A percentile compares a stretch with the other conserved stretches of the same genome.
phyloP scores from a whole-genome alignment of 2,888 invertebrate genomes.

The Phengaris alcon region DNA sequence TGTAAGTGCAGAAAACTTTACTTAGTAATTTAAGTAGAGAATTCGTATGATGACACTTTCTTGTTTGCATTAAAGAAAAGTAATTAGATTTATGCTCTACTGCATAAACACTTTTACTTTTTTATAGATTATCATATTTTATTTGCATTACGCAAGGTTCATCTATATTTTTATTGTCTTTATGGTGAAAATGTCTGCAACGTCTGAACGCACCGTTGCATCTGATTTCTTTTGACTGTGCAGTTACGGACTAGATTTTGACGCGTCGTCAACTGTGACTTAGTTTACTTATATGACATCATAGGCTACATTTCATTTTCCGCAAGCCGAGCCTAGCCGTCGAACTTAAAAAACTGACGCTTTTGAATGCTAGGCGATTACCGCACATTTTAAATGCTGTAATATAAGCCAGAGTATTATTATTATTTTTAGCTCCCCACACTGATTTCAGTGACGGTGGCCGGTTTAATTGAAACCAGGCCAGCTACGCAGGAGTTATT shows the following conservation, averaged over 20 bases:
- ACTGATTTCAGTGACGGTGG: too few relatives aligned
- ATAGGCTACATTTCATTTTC: not conserved
- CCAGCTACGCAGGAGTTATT: too few relatives aligned
- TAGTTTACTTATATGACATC: not conserved
- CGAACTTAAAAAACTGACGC: too few relatives aligned
- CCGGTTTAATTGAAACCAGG: too few relatives aligned
- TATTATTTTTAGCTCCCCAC: too few relatives aligned
- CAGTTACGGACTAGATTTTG: not conserved
- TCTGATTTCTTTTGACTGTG: slow-evolving; percentile 48
- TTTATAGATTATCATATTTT: too few relatives aligned
- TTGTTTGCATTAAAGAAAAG: not conserved
- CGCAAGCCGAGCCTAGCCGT: too few relatives aligned
- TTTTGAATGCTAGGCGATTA: too few relatives aligned
- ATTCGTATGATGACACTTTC: not conserved
- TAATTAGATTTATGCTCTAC: not conserved
- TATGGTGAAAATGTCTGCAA: slow-evolving; percentile 38
- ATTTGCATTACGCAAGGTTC: not conserved
- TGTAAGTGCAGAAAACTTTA: too few relatives aligned
- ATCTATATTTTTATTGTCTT: not conserved
- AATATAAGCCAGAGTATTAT: too few relatives aligned
- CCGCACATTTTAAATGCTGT: too few relatives aligned
- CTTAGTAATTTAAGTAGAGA: too few relatives aligned
- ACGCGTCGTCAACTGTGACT: not conserved
- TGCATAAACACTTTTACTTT: not conserved
- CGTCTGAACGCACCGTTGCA: slow-evolving; percentile 58